Evolutionary conservation across 2,888 invertebrate genomes (phyloP).

Genomic region (Drosophila kuntzei): DNA sequence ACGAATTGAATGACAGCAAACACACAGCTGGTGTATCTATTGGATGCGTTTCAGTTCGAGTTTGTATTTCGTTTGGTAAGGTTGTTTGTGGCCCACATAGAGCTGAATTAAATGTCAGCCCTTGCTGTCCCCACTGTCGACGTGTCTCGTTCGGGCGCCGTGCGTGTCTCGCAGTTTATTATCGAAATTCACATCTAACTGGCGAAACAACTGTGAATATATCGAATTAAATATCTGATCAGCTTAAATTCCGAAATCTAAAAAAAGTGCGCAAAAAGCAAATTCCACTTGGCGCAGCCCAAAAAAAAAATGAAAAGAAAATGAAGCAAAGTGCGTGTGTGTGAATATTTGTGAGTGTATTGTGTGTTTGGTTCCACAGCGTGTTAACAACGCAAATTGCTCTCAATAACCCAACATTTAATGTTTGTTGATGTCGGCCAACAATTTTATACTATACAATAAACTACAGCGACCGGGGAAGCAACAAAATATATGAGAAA

Average conservation of each 20-base stretch:
- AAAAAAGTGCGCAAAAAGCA: slow-evolving; percentile 55
- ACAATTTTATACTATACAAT: slow-evolving; percentile 10
- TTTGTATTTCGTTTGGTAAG: slow-evolving; percentile 85
- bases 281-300: slow-evolving; percentile 64
- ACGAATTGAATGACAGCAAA: slow-evolving; percentile 40
- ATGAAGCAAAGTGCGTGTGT: slow-evolving; percentile 76
- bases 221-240: slow-evolving; percentile 7
- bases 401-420: slow-evolving; percentile 18
- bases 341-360: slow-evolving; percentile 37
- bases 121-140: slow-evolving; percentile 66
- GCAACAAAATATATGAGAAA: slow-evolving; percentile 4
- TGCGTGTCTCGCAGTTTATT: slow-evolving; percentile 44
- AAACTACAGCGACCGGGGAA: neutral
- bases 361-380: slow-evolving; percentile 37
- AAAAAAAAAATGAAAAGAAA: slow-evolving; percentile 38
- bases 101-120: slow-evolving; percentile 34
- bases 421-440: slow-evolving; percentile 8
- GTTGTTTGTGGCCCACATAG: slow-evolving; percentile 64
- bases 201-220: slow-evolving; percentile 47
- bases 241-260: slow-evolving; percentile 7
- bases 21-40: slow-evolving; percentile 59
- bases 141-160: slow-evolving; percentile 63
- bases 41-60: slow-evolving; percentile 83
- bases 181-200: slow-evolving; percentile 31
- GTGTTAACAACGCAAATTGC: slow-evolving; percentile 36